These are phyloP conservation scores for Caenorhabditis sp. DNA, from an alignment of 2,888 invertebrate species.

Conservation along the genomic window DNA sequence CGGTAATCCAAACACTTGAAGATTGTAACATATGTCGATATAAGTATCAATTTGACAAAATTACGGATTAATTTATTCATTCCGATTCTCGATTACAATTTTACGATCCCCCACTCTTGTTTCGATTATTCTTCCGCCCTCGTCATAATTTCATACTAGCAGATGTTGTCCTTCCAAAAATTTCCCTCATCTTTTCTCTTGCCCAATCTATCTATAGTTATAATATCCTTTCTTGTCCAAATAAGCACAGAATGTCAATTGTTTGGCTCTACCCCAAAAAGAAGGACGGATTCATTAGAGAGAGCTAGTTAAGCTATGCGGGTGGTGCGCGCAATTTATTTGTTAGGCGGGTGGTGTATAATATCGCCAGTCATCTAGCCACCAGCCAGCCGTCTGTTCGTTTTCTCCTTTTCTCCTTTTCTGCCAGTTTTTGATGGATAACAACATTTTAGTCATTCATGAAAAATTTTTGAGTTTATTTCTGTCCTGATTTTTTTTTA, in stretches of 20 bases:
- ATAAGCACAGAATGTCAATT: not conserved
- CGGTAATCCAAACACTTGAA: not conserved
- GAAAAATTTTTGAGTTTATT: not conserved
- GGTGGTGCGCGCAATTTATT: too few relatives aligned
- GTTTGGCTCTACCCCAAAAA: not conserved
- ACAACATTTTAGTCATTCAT: too few relatives aligned
- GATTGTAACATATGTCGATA: not conserved
- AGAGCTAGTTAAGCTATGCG: not conserved
- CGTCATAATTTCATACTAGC: not conserved
- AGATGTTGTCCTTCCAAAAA: not conserved
- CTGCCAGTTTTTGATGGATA: too few relatives aligned
- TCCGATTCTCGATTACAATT: not conserved
- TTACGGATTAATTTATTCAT: not conserved
- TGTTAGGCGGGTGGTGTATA: not conserved
- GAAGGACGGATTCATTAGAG: too few relatives aligned
- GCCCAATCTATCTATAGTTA: not conserved
- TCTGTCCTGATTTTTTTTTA: not conserved
- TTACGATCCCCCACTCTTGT: not conserved
- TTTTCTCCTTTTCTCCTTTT: not conserved
- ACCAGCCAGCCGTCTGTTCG: not conserved
- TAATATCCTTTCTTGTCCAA: not conserved
- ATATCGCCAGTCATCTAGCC: not conserved
- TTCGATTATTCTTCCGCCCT: not conserved
- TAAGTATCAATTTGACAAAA: not conserved
- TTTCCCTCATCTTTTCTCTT: not conserved